Evolutionary conservation across 2,113 vertebrate genomes (phyloP), one percentile per base, ranked within the genome.

Genomic region (Damaliscus lunatus): DNA sequence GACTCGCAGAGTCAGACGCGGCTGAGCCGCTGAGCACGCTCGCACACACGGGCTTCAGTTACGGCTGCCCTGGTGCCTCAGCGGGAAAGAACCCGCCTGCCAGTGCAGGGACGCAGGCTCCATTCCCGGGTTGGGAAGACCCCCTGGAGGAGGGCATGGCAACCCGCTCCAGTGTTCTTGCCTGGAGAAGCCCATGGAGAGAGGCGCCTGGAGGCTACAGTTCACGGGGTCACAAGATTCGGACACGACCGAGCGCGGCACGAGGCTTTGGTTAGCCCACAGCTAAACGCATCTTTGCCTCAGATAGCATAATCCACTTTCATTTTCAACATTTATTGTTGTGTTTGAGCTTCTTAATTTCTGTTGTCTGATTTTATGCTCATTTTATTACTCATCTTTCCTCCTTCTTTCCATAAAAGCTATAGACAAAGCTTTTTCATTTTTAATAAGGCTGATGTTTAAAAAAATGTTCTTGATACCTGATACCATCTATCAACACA

Each of bases 181-280:
- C 36, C 36, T 43, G 21, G 36, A 40, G 3, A 74, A 74, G 7
- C 19, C 36, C 36, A 43, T 0, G 11, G 36, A 14, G 21, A 74
- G 71, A 77, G 36, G 71, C 27, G 6, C 23, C 40, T 77, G 71
- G 40, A 1, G 23, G 71, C 11, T 43, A 3, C 23, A 27, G 40
- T 43, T 12, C 71, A 27, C 0, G 1, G 40, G 23, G 21, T 77
- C 71, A 12, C 12, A 27, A 25, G 40, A 43, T 6, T 77, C 23
- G 3, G 71, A 14, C 40, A 7, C 0, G 6, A 43, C 6, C 6
- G 0, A 43, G 23, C 9, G 2, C 6, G 0, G 23, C 71, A 14
- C 1, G 3, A 9, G 27, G 27, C 14, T 94, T 88, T 3, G 2
- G 33, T 57, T 64, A 77, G 40, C 10, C 31, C 11, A 29, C 43